phyloP scores from a whole-genome alignment of 2,888 invertebrate genomes.

The Pantelozetes paolii region DNA sequence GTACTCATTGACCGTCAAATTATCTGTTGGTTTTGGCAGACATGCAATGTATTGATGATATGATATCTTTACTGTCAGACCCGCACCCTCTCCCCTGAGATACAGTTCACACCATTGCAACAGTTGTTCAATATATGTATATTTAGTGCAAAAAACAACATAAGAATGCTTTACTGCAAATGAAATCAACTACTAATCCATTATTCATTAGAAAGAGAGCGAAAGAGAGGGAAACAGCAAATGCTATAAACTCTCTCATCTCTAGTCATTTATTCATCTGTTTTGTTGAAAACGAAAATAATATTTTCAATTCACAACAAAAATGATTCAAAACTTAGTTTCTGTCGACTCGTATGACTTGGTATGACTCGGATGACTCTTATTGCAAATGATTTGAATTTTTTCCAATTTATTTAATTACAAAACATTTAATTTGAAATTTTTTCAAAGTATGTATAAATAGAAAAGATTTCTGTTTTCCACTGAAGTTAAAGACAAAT shows the following conservation, averaged over 20 bases:
- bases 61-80: neutral
- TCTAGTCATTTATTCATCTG: neutral
- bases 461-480: neutral
- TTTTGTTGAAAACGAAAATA: neutral
- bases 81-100: slow-evolving; percentile 22
- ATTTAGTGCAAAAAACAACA: neutral
- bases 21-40: neutral
- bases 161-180: neutral
- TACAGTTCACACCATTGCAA: slow-evolving; percentile 22
- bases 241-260: neutral
- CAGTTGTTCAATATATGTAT: slow-evolving; percentile 20
- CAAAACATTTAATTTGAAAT: neutral
- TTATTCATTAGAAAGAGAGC: neutral
- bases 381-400: slow-evolving; percentile 13
- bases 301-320: neutral
- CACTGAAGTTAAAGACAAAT: neutral
- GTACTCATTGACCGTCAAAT: slow-evolving; percentile 29
- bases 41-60: slow-evolving; percentile 5
- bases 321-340: neutral
- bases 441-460: neutral
- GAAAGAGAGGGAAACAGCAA: slow-evolving; percentile 1
- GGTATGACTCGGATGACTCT: too few relatives aligned
- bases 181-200: slow-evolving; percentile 25
- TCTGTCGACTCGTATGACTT: too few relatives aligned
- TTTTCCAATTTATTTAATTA: slow-evolving; percentile 24